These are phyloP conservation scores for Sphenopsis melanotis DNA, from an alignment of 2,797 vertebrate species.

Conservation along the genomic window DNA sequence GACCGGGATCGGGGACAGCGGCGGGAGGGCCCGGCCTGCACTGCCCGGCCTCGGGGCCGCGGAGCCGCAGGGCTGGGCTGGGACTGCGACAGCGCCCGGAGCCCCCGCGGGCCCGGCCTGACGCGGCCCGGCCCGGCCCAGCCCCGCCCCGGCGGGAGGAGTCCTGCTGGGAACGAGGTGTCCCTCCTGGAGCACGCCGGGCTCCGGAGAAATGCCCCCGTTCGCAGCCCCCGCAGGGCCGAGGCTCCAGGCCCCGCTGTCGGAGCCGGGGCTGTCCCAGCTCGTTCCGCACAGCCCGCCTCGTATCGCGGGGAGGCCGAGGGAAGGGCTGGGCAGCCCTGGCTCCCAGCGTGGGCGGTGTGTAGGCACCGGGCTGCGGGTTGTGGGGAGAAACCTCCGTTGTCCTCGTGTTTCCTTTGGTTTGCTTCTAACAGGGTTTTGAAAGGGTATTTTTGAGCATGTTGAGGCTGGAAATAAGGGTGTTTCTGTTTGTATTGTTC, in stretches of 20 bases:
- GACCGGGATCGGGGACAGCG: not conserved
- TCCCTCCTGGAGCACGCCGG: accelerated
- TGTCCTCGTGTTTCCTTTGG: not conserved
- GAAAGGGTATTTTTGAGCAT: not conserved
- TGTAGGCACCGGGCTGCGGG: not conserved
- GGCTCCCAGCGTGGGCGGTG: not conserved
- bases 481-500: not conserved
- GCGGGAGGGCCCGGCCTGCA: not conserved
- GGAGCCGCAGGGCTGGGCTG: not conserved
- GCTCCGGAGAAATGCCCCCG: accelerated
- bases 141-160: not conserved
- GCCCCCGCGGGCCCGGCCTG: not conserved
- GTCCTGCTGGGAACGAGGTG: not conserved
- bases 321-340: not conserved
- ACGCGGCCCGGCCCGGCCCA: not conserved
- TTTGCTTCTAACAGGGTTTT: not conserved
- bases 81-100: not conserved
- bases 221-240: accelerated
- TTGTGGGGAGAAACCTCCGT: not conserved
- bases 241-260: not conserved
- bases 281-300: accelerated
- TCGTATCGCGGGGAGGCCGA: not conserved
- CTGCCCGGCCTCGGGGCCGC: not conserved
- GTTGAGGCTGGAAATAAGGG: not conserved
- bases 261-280: not conserved